Percentiles rank a stretch among this genome's conserved stretches.
These are phyloP conservation scores for Megalonaias nervosa DNA, from an alignment of 1,140 invertebrate species.

Conservation along the genomic window DNA sequence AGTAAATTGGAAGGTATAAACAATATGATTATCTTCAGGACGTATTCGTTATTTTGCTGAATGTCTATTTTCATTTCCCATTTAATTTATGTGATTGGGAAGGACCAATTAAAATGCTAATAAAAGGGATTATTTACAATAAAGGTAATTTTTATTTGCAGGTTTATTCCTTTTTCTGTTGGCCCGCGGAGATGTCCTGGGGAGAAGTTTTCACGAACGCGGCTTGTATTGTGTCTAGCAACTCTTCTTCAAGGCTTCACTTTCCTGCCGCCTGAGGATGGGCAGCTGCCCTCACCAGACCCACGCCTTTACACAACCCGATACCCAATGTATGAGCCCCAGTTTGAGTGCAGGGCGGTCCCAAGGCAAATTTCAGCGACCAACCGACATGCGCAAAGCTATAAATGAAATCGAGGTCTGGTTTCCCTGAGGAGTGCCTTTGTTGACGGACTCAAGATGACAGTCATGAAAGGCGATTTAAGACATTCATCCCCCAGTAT, in stretches of 20 bases:
- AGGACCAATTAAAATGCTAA: no score
- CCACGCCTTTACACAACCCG: conserved; percentile 25
- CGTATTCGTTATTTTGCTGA: no score
- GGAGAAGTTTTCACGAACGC: conserved; percentile 28
- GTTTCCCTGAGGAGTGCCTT: no score
- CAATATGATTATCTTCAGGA: no score
- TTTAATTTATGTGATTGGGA: no score
- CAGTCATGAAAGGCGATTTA: no score
- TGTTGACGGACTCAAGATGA: no score
- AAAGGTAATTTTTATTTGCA: conserved; percentile 3
- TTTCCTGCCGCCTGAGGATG: conserved; percentile 12
- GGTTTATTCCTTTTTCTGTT: conserved; percentile 31
- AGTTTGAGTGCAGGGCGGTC: conserved; percentile 19
- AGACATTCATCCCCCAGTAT: no score
- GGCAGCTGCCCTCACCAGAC: conserved; percentile 25
- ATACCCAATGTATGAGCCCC: conserved; percentile 19
- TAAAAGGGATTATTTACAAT: background rate
- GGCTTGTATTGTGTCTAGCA: conserved; percentile 14
- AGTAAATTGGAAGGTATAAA: no score
- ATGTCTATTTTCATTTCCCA: no score
- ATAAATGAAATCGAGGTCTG: no score
- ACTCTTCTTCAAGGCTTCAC: conserved; percentile 16
- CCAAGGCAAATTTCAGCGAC: background rate
- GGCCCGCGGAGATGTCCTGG: conserved; percentile 29
- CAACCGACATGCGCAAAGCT: no score